These are phyloP conservation scores for Bombus ignitus DNA, from an alignment of 1,140 invertebrate species.

Conservation along the genomic window DNA sequence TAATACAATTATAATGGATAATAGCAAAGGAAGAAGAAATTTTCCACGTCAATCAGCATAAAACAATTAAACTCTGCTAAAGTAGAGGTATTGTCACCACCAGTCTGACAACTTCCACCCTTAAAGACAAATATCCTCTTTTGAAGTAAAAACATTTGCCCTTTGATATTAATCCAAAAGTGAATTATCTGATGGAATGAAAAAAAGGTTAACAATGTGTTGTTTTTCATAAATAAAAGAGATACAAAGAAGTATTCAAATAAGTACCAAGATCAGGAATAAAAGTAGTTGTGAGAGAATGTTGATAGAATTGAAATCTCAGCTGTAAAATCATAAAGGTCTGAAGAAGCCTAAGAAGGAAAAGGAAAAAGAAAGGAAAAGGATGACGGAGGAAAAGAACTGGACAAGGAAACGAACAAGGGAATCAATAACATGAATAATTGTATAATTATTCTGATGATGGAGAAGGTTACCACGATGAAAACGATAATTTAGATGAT, in stretches of 20 bases:
- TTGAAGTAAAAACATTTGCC: conserved; percentile 85
- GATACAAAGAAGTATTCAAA: conserved; percentile 87
- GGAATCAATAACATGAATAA: conserved; percentile 88
- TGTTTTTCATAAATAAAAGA: conserved; percentile 81
- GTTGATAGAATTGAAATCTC: conserved; percentile 82
- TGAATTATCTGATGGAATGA: conserved; percentile 84
- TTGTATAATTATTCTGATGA: conserved; percentile 94
- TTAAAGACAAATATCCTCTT: conserved; percentile 83
- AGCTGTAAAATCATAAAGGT: conserved; percentile 79
- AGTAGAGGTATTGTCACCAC: conserved; percentile 85
- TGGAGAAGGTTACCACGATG: conserved; percentile 92
- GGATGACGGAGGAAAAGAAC: conserved; percentile 81
- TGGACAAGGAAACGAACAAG: conserved; percentile 87
- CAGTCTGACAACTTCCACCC: conserved; percentile 86
- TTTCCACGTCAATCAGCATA: conserved; percentile 84
- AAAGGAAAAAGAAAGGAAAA: conserved; percentile 83
- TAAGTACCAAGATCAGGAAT: conserved; percentile 82
- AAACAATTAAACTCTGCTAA: conserved; percentile 85
- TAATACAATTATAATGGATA: conserved; percentile 74
- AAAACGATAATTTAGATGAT: conserved; percentile 93
- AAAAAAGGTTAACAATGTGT: conserved; percentile 83
- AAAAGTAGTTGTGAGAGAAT: conserved; percentile 71
- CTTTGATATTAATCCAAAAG: conserved; percentile 80
- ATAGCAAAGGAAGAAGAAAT: conserved; percentile 83
- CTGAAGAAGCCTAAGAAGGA: conserved; percentile 80